Base-by-base conservation (phyloP, 1,140 invertebrate species). In the Nixonia krombeini region DNA sequence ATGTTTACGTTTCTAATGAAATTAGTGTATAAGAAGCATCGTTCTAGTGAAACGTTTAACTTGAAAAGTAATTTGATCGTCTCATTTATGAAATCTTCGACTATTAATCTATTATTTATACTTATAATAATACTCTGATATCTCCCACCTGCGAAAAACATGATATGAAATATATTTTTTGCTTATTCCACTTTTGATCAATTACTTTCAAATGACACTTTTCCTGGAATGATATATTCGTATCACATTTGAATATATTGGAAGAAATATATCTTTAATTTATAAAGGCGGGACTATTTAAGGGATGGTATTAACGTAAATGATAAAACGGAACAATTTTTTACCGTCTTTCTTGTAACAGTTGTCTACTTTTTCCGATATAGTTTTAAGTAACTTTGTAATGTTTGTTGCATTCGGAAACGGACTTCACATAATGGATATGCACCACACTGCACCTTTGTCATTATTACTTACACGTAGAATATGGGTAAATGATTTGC, bases 381-480 rank as follows among this genome's bases (percentile, higher is more conserved):
- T n/a, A n/a, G n/a, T n/a, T n/a, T n/a, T n/a, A n/a, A n/a, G n/a
- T n/a, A n/a, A n/a, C n/a, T n/a, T n/a, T n/a, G n/a, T n/a, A 41
- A 41, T 41, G 26, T 21, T 26, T 52, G 44, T 26, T 51, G 12
- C 23, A 13, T 42, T 25, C n/a, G 21, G n/a, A 26, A 40, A 15
- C 29, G 16, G 25, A 44, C 51, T 55, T 62, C 53, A 12, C 53
- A 42, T 16, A 44, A 53, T 31, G 25, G 44, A 35, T 16, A 40
- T 38, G 49, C 49, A 51, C 49, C 37, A 40, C 37, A 45, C 50
- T 38, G 45, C 40, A 55, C 41, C 37, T 67, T 61, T 16, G 17
- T 53, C 38, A 67, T 55, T 56, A 61, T 40, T 13, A 61, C 47
- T 49, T 42, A 45, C 18, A 37, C 41, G 26, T 56, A 67, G 49